phyloP scores from a whole-genome alignment of 2,888 invertebrate genomes.

The Drosophila mulleri region DNA sequence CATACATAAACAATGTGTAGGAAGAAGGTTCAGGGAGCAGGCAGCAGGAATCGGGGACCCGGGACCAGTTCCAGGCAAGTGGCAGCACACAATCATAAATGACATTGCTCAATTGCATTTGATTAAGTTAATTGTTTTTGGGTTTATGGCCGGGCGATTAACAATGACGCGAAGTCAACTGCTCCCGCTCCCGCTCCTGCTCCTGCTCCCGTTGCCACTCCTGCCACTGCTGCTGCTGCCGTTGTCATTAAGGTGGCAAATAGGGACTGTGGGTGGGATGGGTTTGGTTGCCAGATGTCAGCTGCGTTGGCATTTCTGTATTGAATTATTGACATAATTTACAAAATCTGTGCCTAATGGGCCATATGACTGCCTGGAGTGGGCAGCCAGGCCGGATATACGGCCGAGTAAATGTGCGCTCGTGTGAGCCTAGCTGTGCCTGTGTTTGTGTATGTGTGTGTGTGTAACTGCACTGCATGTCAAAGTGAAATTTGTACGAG shows the following conservation, averaged over 20 bases:
- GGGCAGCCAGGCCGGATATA: constrained; percentile 36
- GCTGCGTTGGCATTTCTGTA: constrained; percentile 71
- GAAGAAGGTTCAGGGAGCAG: constrained; percentile 38
- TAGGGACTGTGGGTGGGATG: constrained; percentile 16
- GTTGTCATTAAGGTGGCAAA: constrained; percentile 54
- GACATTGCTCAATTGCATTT: constrained; percentile 81
- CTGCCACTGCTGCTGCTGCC: constrained; percentile 26
- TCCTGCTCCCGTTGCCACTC: constrained; percentile 26
- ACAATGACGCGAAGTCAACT: constrained; percentile 68
- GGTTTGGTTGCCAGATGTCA: constrained; percentile 57
- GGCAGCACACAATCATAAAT: constrained; percentile 70
- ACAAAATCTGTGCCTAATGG: constrained; percentile 80
- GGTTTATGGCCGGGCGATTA: constrained; percentile 73
- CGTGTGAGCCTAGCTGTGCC: constrained; percentile 1
- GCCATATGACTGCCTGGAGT: constrained; percentile 61
- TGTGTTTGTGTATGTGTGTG: not conserved
- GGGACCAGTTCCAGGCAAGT: constrained; percentile 41
- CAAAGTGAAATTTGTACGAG: constrained; percentile 39
- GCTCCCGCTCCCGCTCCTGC: constrained; percentile 4
- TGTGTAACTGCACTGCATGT: constrained; percentile 23
- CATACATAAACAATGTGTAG: constrained; percentile 46
- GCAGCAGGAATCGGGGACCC: not conserved
- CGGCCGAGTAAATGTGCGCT: constrained; percentile 24
- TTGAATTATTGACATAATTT: constrained; percentile 80
- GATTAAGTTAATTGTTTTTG: constrained; percentile 78